phyloP scores from a whole-genome alignment of 2,888 invertebrate genomes.

The Spisula solida region DNA sequence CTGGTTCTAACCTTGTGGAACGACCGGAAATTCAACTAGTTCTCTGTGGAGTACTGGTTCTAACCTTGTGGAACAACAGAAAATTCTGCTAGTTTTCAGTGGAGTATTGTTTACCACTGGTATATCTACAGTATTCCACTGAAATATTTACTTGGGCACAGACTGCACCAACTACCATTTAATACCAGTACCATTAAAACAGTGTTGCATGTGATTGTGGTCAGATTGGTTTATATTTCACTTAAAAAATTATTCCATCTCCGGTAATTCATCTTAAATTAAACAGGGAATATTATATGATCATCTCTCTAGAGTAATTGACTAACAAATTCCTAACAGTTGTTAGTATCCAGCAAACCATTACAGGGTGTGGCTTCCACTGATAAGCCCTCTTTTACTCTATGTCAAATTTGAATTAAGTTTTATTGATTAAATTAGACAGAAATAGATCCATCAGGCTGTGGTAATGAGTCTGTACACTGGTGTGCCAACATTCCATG shows the following conservation, averaged over 20 bases:
- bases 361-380: not conserved
- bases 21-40: too few relatives aligned
- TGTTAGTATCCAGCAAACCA: not conserved
- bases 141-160: not conserved
- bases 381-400: not conserved
- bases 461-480: not conserved
- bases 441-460: not conserved
- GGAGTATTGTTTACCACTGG: too few relatives aligned
- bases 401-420: not conserved
- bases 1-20: too few relatives aligned
- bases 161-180: not conserved
- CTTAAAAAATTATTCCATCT: not conserved
- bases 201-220: not conserved
- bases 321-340: not conserved
- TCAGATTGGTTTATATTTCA: not conserved
- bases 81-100: too few relatives aligned
- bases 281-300: not conserved
- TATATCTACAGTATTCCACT: not conserved
- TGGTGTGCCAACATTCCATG: not conserved
- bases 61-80: too few relatives aligned
- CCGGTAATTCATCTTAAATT: not conserved
- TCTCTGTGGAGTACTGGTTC: too few relatives aligned
- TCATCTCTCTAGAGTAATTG: not conserved
- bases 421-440: slow-evolving; percentile 20
- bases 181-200: not conserved